Evolutionary conservation across 2,888 invertebrate species (phyloP), one percentile per base, ranked within the genome.

Genomic region (Fragum fragum): DNA sequence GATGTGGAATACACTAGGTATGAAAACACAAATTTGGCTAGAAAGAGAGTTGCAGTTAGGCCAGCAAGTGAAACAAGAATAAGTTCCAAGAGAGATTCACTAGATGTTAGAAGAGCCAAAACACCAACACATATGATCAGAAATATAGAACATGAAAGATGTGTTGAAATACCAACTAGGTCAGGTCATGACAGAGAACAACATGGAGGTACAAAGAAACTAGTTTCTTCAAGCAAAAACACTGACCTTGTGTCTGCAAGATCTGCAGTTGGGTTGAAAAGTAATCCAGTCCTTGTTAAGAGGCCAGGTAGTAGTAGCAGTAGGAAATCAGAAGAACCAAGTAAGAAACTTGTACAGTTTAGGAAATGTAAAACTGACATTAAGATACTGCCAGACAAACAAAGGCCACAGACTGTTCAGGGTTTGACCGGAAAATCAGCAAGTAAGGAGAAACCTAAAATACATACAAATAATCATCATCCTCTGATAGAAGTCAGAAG

Each of bases 401-500:
- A 66, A 26, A 39, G 66, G 23, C 66, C 66, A 1, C 66, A 66
- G 42, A 66, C 66, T 36, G 66, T 66, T 21, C 66, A 66, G 16
- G 66, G 66, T 23, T 39, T 66, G 1, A 23, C 23, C 11, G 23
- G 66, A 66, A 66, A 66, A 26, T 21, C 42, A 7, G 9, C n/a
- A 36, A 42, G 42, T 42, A 42, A 14, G 11, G 66, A 42, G 23
- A 66, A 23, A 11, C 6, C 23, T 9, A 39, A 42, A 66, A 32
- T 1, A 2, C 9, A 21, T 1, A 36, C 66, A 16, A 42, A 23
- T 42, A 36, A 66, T 23, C 66, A 63, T 36, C n/a, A 36, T 36
- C 79, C 78, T 11, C 47, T 85, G 6, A 75, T 53, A 55, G 85
- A 81, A 77, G 82, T 85, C 1, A 72, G 73, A 53, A 78, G 80